Evolutionary conservation across 1,140 invertebrate species (phyloP).

Genomic region (Drosophila ogumai): DNA sequence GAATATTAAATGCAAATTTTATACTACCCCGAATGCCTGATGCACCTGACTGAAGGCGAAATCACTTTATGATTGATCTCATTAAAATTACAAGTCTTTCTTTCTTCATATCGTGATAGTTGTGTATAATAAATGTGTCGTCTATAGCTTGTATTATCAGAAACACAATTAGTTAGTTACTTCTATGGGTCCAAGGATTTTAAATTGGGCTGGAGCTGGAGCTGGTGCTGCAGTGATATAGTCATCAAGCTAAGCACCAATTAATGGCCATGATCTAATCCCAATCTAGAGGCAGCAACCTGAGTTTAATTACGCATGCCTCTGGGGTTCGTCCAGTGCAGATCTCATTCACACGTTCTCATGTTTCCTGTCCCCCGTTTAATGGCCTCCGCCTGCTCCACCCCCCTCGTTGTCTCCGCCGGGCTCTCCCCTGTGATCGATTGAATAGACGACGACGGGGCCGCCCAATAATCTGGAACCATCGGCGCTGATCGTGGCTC

Average conservation of each 20-base stretch:
- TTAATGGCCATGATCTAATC: slow-evolving; percentile 4
- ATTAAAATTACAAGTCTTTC: slow-evolving; percentile 12
- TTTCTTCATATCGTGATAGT: neutral
- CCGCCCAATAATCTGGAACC: slow-evolving; percentile 71
- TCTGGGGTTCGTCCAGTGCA: neutral
- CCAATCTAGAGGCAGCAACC: neutral
- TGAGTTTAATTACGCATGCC: neutral
- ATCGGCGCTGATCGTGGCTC: slow-evolving; percentile 44
- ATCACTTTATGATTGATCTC: slow-evolving; percentile 26
- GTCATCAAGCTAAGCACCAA: slow-evolving; percentile 1
- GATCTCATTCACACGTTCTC: slow-evolving; percentile 53
- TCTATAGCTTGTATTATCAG: neutral
- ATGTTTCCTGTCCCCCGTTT: slow-evolving; percentile 50
- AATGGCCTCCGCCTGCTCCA: slow-evolving; percentile 1
- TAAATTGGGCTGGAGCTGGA: too few relatives aligned
- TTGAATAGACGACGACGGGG: slow-evolving; percentile 48
- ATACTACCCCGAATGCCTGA: neutral
- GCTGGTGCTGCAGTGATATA: slow-evolving; percentile 6
- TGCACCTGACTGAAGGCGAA: slow-evolving; percentile 1
- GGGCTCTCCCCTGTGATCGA: slow-evolving; percentile 24
- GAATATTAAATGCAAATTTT: slow-evolving; percentile 38
- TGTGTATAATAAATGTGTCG: too few relatives aligned
- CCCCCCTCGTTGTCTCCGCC: neutral
- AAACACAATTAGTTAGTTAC: too few relatives aligned
- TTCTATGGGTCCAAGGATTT: too few relatives aligned